phyloP scores from a whole-genome alignment of 2,888 invertebrate species.

The Clusia tigrina region DNA sequence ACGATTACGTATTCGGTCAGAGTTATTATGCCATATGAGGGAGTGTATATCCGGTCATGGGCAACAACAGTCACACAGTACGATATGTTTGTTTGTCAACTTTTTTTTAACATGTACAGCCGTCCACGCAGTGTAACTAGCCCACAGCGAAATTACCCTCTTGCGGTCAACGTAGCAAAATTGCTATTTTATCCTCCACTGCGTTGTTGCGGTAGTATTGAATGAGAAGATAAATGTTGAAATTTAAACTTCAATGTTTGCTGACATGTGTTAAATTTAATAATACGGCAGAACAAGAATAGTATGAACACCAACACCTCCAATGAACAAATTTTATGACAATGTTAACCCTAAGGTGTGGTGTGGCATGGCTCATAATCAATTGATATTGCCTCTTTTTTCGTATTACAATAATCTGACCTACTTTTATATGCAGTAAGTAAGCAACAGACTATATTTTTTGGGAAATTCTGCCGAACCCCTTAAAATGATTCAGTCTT shows the following conservation, averaged over 20 bases:
- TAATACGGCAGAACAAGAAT: no score
- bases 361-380: no score
- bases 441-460: no score
- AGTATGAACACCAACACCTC: no score
- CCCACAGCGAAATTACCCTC: conserved; percentile 21
- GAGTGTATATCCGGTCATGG: conserved; percentile 1
- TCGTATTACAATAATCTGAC: no score
- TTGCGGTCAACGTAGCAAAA: conserved; percentile 7
- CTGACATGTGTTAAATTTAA: conserved; percentile 24
- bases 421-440: no score
- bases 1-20: conserved; percentile 14
- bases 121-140: conserved; percentile 7
- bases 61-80: conserved; percentile 13
- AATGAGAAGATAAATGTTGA: conserved; percentile 15
- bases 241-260: conserved; percentile 30
- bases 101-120: not conserved
- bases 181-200: not conserved
- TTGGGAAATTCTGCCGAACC: no score
- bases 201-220: not conserved
- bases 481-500: no score
- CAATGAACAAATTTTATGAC: no score
- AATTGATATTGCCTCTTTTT: no score
- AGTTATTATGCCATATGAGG: conserved; percentile 7
- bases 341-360: no score
- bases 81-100: conserved; percentile 14